A percentile compares a stretch with the other conserved stretches of the same genome.
phyloP scores from a whole-genome alignment of 2,888 invertebrate species.

The Malachius bipustulatus region DNA sequence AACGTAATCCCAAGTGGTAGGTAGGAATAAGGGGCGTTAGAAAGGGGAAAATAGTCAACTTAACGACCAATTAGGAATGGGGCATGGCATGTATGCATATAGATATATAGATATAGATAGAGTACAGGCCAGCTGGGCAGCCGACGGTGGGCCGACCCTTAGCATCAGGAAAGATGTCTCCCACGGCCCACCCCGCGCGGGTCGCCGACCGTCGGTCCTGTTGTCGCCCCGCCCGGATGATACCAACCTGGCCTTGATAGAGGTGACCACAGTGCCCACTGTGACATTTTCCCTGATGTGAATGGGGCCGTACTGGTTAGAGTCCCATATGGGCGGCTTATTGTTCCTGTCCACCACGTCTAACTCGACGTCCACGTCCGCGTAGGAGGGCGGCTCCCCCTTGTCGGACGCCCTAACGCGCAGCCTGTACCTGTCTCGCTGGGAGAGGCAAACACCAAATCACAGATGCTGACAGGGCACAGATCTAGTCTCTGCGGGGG shows the following conservation, averaged over 20 bases:
- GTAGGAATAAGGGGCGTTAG: too few relatives aligned
- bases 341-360: constrained; percentile 97
- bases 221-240: constrained; percentile 39
- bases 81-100: too few relatives aligned
- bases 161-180: too few relatives aligned
- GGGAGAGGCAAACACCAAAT: constrained; percentile 44
- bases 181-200: constrained; percentile 1
- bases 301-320: constrained; percentile 91
- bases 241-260: constrained; percentile 97
- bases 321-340: constrained; percentile 96
- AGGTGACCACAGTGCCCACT: constrained; percentile 96
- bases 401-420: constrained; percentile 94
- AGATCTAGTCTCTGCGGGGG: too few relatives aligned
- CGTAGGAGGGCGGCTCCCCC: constrained; percentile 82
- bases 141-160: too few relatives aligned
- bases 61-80: too few relatives aligned
- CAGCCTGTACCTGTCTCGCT: constrained; percentile 94
- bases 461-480: constrained; percentile 19
- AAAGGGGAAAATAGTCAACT: too few relatives aligned
- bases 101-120: too few relatives aligned
- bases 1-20: too few relatives aligned
- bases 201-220: constrained; percentile 22
- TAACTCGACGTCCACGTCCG: constrained; percentile 95
- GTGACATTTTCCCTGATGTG: constrained; percentile 98
- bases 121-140: too few relatives aligned